Base-by-base conservation (phyloP, 1,140 invertebrate species). In the Periplaneta americana region DNA sequence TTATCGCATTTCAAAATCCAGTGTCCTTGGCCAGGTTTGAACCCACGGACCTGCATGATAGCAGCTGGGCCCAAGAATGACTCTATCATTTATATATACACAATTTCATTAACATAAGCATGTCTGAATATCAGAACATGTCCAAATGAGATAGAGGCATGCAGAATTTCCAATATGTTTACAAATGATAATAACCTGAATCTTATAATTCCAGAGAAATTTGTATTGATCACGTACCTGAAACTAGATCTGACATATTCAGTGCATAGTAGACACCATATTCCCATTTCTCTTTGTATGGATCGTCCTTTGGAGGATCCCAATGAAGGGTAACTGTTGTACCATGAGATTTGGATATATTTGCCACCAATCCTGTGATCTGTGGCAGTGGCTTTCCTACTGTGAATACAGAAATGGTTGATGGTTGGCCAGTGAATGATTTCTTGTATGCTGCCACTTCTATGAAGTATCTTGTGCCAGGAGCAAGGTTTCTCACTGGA, bases 281-380 rank as follows among this genome's bases (percentile, higher is more conserved):
- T 22, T 80, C 76, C 84, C 84, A 87, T 39, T 83, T 78, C 35
- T 82, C 76, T 77, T 79, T 74, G 39, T 75, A 74, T 5, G 15
- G 13, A 79, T 78, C 39, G 78, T 85, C 84, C 80, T 86, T 85
- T 15, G 85, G 83, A 32, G 77, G 33, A 28, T 91, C 87, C 94
- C 95, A 95, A 18, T 84, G 88, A 18, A 95, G 84, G 84, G 92
- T 92, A 0, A 95, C 92, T 0, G 91, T 90, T 0, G 92, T 93
- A 2, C 91, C 90, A 48, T 90, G 88, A 8, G 90, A 89, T 83
- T 92, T 93, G 0, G 91, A 82, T 9, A 92, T 82, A 31, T 88
- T 86, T 0, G 89, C 90, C 15, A 90, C 88, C 0, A 93, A 78
- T 66, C 90, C 88, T 2, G 83, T 80, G 5, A 93, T 86, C 3